Evolutionary conservation across 2,888 invertebrate species (phyloP), one percentile per base, ranked within the genome.

Genomic region (Aleiodes alternator): DNA sequence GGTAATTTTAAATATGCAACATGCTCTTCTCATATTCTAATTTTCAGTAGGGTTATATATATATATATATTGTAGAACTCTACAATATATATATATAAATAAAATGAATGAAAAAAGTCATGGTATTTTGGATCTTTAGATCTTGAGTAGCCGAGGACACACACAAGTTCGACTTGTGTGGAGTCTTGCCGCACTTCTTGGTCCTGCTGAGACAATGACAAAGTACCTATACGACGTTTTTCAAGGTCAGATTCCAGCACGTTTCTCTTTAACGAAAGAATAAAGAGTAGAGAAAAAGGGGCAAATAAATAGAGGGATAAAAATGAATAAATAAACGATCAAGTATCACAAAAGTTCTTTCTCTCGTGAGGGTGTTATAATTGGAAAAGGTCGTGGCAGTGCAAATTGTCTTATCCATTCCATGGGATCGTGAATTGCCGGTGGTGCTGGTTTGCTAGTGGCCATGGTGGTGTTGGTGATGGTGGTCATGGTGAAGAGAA

Each of bases 321-420:
- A 43, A 43, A 43, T 43, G 43, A 43, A 43, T 43, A 48, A 23
- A 48, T 56, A 48, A 64, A 43, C 9, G 43, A 16, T 7, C 43
- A 23, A 48, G 34, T 34, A n/a, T n/a, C 34, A 34, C 59, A 59
- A 59, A 12, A 34, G 61, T 6, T 43, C 43, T 43, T 9, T 43
- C 34, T 34, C 34, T 11, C n/a, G 51, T 14, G n/a, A 12, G 64
- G 48, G 74, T 75, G 75, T 75, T 75, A 75, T 75, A 75, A 75
- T 75, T 75, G 75, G 75, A 75, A 66, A 50, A 75, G 75, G 70
- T 70, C 64, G 69, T 69, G 66, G 50, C 66, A 23, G 75, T 66
- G 70, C 70, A 70, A 75, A 75, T 75, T 75, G 75, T 75, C 73
- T 75, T 75, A 75, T 75, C 75, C 75, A 56, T 55, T 23, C 61